Base-by-base conservation (phyloP, 2,888 invertebrate species). In the Orthosia incerta region DNA sequence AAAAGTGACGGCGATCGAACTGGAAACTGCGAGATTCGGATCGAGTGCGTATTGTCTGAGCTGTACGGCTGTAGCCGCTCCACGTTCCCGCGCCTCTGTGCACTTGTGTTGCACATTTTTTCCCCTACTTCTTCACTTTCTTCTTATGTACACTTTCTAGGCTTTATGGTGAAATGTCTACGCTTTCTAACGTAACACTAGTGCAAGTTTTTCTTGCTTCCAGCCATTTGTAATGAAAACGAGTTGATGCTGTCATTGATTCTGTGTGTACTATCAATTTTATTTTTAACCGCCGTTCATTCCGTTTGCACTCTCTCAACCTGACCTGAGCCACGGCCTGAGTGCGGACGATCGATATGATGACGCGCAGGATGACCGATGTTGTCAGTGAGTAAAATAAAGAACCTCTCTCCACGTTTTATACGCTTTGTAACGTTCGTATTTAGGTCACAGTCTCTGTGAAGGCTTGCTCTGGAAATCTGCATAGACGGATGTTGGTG, bases 81-180 rank as follows among this genome's bases (percentile, higher is more conserved):
- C 77, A 84, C 84, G 89, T 91, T 93, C 94, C 92, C 93, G 93
- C 92, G 88, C 83, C 90, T 90, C 89, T 88, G 86, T 92, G 92
- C 91, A 92, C 89, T 91, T 90, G 90, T 89, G 91, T 90, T 92
- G 93, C 93, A 93, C 89, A 84, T 86, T 94, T 95, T 94, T 95
- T 93, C 91, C 91, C 93, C 92, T 93, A 92, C 93, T 94, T 95
- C 94, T 95, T 96, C 95, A 96, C 96, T 96, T 96, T 96, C 96
- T 95, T 96, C 94, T 91, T 91, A 92, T 93, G 91, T 93, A 94
- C 94, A 96, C 96, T 96, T 96, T 96, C 96, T 96, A 95, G 93
- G 91, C 91, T 94, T 93, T 93, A 95, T 95, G 96, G 96, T 93
- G 95, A 96, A 95, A 95, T 95, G 94, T 89, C 93, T 93, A 90